phyloP scores from a whole-genome alignment of 2,113 vertebrate genomes.

The Microtus richardsoni region DNA sequence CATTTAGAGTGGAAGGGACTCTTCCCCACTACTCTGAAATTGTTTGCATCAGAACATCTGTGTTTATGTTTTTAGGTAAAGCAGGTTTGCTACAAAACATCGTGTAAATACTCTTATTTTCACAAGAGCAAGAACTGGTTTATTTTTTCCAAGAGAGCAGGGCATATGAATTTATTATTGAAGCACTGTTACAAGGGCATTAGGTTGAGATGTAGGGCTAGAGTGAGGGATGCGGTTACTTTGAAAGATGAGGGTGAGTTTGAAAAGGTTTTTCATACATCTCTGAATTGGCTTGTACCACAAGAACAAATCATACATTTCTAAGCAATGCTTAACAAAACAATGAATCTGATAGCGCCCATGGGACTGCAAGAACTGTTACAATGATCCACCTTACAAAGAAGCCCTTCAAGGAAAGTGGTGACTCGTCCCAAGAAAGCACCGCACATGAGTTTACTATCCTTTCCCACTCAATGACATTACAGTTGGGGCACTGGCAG shows the following conservation, averaged over 20 bases:
- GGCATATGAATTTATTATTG: neutral
- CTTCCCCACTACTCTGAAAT: neutral
- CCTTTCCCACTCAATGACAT: too few species aligned
- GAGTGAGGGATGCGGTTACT: neutral
- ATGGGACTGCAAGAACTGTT: too few species aligned
- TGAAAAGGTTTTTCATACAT: neutral
- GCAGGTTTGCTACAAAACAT: neutral
- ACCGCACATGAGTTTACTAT: too few species aligned
- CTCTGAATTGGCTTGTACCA: neutral
- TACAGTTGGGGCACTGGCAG: too few species aligned
- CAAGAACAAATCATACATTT: too few species aligned
- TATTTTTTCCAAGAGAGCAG: too few species aligned
- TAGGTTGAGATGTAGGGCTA: neutral
- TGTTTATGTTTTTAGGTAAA: neutral
- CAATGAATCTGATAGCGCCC: too few species aligned
- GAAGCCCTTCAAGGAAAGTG: too few species aligned
- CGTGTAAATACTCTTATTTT: neutral
- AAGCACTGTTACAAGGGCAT: neutral
- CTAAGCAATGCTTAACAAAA: too few species aligned
- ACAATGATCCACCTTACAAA: too few species aligned
- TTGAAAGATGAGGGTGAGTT: neutral
- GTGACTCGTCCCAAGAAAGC: too few species aligned
- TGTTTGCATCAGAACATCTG: neutral
- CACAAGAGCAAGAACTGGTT: too few species aligned
- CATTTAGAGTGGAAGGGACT: neutral